Evolutionary conservation across 2,797 vertebrate species (phyloP), one percentile per base, ranked within the genome.

Genomic region (Betta splendens): DNA sequence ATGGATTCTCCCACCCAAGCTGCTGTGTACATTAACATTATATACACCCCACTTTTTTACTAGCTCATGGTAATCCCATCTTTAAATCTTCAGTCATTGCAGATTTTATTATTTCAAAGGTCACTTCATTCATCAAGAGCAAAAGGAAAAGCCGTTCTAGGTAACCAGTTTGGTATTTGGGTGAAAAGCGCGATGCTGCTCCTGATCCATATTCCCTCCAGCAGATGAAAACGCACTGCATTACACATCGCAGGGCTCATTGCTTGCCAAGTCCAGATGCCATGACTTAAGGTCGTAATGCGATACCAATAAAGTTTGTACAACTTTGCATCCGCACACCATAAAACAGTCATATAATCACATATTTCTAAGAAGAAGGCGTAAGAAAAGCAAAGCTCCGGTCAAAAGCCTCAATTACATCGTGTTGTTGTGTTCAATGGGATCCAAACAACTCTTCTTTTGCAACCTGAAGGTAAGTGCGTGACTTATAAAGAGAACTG

Each of bases 401-500:
- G n/a, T 38, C 15, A 20, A 33, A 31, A 28, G 2, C 48, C 35
- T 33, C 33, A 42, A 1, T 10, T 4, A 15, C 16, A 11, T 11
- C 10, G 17, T 4, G 31, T 36, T 5, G 46, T 53, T 37, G 32
- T 49, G 13, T 16, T 32, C 15, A 17, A 11, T n/a, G 5, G 28
- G 37, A 69, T 51, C 12, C 22, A 56, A 32, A 23, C n/a, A 21
- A 7, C 15, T 66, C 75, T 45, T 36, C 45, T 12, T 51, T 32
- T 17, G 49, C 58, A 23, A 57, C 40, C 25, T 50, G 5, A 77
- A 84, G 86, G 82, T 87, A 87, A 87, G 86, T 85, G 64, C 86
- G 64, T 23, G 38, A 70, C 50, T 37, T 39, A 29, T 26, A 22
- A 53, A 48, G 73, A 73, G 44, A 58, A 67, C 21, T 15, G 4